Conservation (phyloP, 2,113 vertebrate species). For the Gobiocypris rarus region DNA sequence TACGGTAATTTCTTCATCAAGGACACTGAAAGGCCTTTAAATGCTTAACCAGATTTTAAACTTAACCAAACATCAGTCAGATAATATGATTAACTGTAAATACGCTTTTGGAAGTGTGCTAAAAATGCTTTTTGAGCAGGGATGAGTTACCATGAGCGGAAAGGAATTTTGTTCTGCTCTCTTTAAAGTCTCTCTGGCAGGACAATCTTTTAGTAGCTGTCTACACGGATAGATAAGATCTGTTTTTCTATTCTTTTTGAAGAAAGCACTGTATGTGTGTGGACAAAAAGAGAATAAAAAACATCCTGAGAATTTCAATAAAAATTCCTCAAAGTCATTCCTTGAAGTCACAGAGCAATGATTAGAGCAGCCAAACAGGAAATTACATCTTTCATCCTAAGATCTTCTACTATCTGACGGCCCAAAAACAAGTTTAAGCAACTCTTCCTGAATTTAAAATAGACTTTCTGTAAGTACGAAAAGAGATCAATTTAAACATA, state of each 20-base stretch:
- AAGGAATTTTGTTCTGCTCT: slow-evolving; percentile 37
- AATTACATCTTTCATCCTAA: slow-evolving; percentile 25
- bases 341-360: slow-evolving; percentile 10
- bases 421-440: slow-evolving; percentile 19
- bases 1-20: slow-evolving; percentile 23
- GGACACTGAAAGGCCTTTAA: slow-evolving; percentile 13
- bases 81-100: slow-evolving; percentile 1
- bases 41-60: slow-evolving; percentile 26
- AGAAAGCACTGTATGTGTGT: not conserved
- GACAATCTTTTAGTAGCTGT: slow-evolving; percentile 29
- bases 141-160: not conserved
- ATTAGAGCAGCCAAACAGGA: slow-evolving; percentile 37
- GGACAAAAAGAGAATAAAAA: not conserved
- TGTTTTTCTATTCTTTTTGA: slow-evolving; percentile 15
- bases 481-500: not conserved
- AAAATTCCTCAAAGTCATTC: slow-evolving; percentile 22
- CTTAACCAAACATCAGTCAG: slow-evolving; percentile 4
- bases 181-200: slow-evolving; percentile 38
- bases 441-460: not conserved
- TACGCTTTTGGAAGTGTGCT: slow-evolving; percentile 16
- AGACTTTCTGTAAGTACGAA: not conserved
- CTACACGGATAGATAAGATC: slow-evolving; percentile 25
- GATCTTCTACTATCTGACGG: not conserved
- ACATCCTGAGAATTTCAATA: not conserved
- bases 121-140: slow-evolving; percentile 2